A percentile compares a stretch with the other conserved stretches of the same genome.
These are phyloP conservation scores for Muricea muricata DNA, from an alignment of 92 coral and sea anemone genomes.

Conservation along the genomic window DNA sequence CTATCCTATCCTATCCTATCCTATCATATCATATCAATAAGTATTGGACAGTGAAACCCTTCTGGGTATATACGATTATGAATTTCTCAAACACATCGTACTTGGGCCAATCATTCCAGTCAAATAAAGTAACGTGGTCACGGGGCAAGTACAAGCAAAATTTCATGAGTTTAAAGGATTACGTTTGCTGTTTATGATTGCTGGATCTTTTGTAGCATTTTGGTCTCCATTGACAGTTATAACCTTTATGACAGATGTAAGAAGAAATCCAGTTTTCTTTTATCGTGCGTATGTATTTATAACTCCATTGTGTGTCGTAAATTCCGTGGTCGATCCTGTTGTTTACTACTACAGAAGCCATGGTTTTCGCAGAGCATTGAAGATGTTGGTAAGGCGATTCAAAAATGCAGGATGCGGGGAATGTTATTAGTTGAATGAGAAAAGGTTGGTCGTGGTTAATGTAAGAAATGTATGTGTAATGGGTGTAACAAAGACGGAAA, in stretches of 20 bases:
- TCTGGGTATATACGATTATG: too few species aligned
- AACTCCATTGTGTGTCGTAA: neutral
- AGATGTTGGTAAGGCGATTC: neutral
- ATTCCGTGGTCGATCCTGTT: conserved; percentile 14
- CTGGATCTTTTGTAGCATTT: conserved; percentile 7
- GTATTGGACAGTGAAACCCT: too few species aligned
- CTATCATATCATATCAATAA: too few species aligned
- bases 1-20: too few species aligned
- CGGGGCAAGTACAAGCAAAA: neutral
- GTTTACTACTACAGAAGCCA: conserved; percentile 34
- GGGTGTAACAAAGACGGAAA: too few species aligned
- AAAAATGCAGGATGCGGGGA: neutral
- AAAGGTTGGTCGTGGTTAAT: too few species aligned
- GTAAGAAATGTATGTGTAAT: too few species aligned
- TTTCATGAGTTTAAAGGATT: neutral
- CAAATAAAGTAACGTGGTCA: neutral
- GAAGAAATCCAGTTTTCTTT: neutral
- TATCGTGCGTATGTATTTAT: neutral
- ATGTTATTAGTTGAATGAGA: neutral
- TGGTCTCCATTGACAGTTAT: conserved; percentile 31
- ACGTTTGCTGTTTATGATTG: conserved; percentile 6
- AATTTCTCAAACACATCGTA: too few species aligned
- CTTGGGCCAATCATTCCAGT: too few species aligned
- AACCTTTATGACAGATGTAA: neutral
- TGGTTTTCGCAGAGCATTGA: conserved; percentile 20